These are phyloP conservation scores for Trichechus manatus DNA, from an alignment of 2,113 vertebrate species.

Conservation along the genomic window DNA sequence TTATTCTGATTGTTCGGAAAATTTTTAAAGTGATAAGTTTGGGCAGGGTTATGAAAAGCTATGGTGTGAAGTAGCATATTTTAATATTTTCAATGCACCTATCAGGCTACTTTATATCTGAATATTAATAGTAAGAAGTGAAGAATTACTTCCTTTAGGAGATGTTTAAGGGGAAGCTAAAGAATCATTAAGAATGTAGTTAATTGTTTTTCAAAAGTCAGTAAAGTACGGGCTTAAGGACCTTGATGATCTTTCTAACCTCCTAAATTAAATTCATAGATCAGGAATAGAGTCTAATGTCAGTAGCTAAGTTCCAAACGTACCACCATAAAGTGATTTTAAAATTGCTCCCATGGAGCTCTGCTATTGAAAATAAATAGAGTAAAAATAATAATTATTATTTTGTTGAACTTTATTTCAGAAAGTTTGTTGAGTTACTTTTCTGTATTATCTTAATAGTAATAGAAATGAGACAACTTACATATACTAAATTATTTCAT, in stretches of 20 bases:
- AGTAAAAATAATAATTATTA: neutral
- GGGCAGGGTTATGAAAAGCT: neutral
- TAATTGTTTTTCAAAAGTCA: slow-evolving; percentile 13
- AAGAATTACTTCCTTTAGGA: neutral
- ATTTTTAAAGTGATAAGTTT: neutral
- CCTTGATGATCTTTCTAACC: neutral
- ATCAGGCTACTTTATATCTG: neutral
- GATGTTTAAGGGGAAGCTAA: neutral
- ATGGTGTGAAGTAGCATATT: neutral
- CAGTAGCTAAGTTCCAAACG: neutral
- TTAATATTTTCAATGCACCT: neutral
- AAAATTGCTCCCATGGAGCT: neutral
- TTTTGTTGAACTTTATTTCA: neutral
- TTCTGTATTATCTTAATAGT: neutral
- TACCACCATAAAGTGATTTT: neutral
- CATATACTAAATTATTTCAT: neutral
- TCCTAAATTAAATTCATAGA: neutral
- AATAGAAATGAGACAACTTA: neutral
- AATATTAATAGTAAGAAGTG: neutral
- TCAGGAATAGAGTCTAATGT: neutral
- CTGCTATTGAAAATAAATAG: neutral
- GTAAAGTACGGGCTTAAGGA: neutral
- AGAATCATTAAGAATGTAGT: neutral
- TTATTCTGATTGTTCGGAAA: neutral
- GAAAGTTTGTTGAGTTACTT: neutral